phyloP scores from a whole-genome alignment of 2,888 invertebrate species.

The Penaeus monodon region DNA sequence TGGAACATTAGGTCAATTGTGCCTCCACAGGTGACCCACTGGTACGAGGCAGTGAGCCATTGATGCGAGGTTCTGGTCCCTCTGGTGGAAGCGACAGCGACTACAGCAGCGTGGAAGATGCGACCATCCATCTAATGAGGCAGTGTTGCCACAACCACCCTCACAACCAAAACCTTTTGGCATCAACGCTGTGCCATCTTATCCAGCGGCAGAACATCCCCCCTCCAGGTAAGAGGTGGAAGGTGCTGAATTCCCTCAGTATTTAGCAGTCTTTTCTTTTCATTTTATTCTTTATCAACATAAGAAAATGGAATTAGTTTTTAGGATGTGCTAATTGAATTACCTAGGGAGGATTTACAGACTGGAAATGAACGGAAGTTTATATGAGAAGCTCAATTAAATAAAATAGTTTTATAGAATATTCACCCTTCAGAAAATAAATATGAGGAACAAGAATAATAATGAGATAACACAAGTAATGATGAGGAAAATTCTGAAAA shows the following conservation, averaged over 20 bases:
- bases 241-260: neutral
- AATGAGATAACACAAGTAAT: no score
- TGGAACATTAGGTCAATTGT: no score
- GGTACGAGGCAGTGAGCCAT: constrained; percentile 59
- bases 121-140: constrained; percentile 85
- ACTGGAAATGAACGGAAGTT: no score
- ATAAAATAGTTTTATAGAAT: no score
- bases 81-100: constrained; percentile 51
- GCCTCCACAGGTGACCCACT: constrained; percentile 54
- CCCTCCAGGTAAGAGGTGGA: constrained; percentile 69
- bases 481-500: no score
- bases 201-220: constrained; percentile 75
- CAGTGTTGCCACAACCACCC: constrained; percentile 88
- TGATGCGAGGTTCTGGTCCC: constrained; percentile 42
- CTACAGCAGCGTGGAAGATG: constrained; percentile 70
- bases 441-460: no score
- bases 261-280: neutral
- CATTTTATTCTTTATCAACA: neutral
- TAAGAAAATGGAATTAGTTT: no score
- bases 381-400: no score
- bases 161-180: constrained; percentile 85
- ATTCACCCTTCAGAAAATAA: no score
- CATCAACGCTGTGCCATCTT: constrained; percentile 83
- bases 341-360: no score
- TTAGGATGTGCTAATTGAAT: no score